Evolutionary conservation across 2,888 invertebrate species (phyloP).

Genomic region (Tupiocoris notatus): DNA sequence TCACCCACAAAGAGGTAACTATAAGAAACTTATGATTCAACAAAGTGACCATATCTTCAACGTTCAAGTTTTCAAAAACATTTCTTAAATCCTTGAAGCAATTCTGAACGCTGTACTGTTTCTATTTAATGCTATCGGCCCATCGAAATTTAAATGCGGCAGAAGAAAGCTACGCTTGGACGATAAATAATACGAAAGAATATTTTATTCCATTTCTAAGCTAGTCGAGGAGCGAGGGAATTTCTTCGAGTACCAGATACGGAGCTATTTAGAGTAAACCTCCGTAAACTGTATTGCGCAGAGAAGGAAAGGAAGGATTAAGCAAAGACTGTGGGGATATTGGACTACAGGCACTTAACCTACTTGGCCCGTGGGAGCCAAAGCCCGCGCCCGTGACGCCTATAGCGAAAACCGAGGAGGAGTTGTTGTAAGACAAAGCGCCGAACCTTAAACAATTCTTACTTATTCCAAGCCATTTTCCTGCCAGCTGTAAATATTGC

Average conservation of each 20-base stretch:
- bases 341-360: slow-evolving; percentile 41
- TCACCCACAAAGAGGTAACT: too few relatives aligned
- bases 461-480: slow-evolving; percentile 39
- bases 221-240: too few relatives aligned
- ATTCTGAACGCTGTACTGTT: too few relatives aligned
- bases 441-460: slow-evolving; percentile 41
- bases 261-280: slow-evolving; percentile 33
- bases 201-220: too few relatives aligned
- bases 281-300: slow-evolving; percentile 35
- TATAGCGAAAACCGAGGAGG: not conserved
- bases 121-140: too few relatives aligned
- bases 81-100: too few relatives aligned
- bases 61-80: too few relatives aligned
- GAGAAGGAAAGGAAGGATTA: slow-evolving; percentile 29
- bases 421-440: slow-evolving; percentile 33
- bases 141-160: too few relatives aligned
- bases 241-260: slow-evolving; percentile 7
- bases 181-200: too few relatives aligned
- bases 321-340: slow-evolving; percentile 37
- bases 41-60: too few relatives aligned
- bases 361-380: slow-evolving; percentile 15
- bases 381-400: not conserved
- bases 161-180: too few relatives aligned
- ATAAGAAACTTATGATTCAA: too few relatives aligned
- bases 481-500: slow-evolving; percentile 32